phyloP scores from a whole-genome alignment of 1,140 invertebrate species.

The Drosophila punjabiensis region DNA sequence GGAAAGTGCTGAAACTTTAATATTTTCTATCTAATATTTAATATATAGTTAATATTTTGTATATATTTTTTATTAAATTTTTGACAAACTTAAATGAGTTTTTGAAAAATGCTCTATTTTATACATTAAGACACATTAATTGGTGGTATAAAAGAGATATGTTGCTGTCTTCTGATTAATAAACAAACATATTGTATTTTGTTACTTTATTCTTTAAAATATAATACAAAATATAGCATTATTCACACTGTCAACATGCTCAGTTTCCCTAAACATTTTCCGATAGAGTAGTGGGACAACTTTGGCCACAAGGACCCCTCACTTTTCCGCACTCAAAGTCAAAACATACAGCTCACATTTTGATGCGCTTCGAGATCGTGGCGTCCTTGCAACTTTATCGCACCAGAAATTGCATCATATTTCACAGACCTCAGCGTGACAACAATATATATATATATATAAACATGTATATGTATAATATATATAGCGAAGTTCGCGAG shows the following conservation, averaged over 20 bases:
- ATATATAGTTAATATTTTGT: too few species aligned
- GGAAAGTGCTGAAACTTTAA: too few species aligned
- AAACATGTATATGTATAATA: conserved; percentile 21
- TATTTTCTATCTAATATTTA: too few species aligned
- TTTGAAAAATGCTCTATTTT: too few species aligned
- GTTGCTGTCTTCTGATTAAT: too few species aligned
- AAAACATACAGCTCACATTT: conserved; percentile 64
- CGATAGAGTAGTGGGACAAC: conserved; percentile 23
- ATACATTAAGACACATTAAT: too few species aligned
- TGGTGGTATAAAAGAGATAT: too few species aligned
- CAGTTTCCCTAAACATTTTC: not conserved
- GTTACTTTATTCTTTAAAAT: too few species aligned
- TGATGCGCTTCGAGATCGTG: conserved; percentile 59
- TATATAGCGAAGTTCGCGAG: conserved; percentile 29
- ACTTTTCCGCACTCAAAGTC: conserved; percentile 57
- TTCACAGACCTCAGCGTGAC: conserved; percentile 69
- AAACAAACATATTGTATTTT: too few species aligned
- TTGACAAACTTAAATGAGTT: too few species aligned
- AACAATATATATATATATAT: conserved; percentile 56
- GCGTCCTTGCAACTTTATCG: conserved; percentile 79
- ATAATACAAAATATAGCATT: not conserved
- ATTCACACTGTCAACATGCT: not conserved
- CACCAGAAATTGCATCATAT: conserved; percentile 81
- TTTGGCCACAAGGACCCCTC: conserved; percentile 23
- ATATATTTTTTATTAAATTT: too few species aligned